Evolutionary conservation across 2,113 vertebrate species (phyloP).

Genomic region (Meriones unguiculatus): DNA sequence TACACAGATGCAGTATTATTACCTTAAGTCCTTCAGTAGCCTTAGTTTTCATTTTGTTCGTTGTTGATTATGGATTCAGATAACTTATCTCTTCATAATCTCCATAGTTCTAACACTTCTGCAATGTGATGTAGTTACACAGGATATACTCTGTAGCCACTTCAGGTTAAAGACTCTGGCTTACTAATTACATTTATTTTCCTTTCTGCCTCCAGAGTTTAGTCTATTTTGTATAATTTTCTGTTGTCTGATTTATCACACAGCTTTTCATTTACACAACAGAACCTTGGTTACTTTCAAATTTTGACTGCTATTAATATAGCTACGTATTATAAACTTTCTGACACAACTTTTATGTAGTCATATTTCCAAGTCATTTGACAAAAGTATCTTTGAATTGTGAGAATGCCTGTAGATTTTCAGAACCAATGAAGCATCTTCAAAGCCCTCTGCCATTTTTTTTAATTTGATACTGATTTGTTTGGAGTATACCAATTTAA

Average conservation of each 20-base stretch:
- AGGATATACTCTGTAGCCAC: too few species aligned
- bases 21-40: neutral
- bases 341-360: neutral
- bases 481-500: neutral
- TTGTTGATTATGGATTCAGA: neutral
- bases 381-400: neutral
- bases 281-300: neutral
- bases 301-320: neutral
- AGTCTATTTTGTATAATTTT: neutral
- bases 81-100: neutral
- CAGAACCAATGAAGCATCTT: neutral
- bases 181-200: neutral
- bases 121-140: neutral
- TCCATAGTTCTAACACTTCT: neutral
- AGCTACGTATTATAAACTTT: neutral
- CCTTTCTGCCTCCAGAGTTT: neutral
- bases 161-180: neutral
- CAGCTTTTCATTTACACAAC: neutral
- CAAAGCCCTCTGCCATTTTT: neutral
- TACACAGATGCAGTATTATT: neutral
- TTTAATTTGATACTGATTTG: neutral
- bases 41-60: neutral
- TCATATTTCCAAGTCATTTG: neutral
- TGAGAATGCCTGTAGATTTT: neutral
- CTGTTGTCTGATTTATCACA: neutral